Base-by-base conservation (phyloP, 1,140 invertebrate species). In the Chelonus insularis region DNA sequence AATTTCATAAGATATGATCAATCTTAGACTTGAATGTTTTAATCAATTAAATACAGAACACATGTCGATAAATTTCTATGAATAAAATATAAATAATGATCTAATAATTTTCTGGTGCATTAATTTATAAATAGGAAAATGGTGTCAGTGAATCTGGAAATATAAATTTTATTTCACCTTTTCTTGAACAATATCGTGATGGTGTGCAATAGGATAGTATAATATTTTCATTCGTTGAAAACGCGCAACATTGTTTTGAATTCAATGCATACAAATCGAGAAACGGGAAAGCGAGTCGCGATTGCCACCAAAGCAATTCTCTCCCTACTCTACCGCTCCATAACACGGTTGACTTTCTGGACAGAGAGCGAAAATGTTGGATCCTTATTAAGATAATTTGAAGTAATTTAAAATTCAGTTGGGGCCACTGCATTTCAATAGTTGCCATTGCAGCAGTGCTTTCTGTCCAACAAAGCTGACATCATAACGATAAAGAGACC, bases 341-440 rank as follows among this genome's bases (percentile, higher is more conserved):
- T 34, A 34, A 12, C 7, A 34, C 55, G 12, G 32, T 45, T 58
- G 32, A 37, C 16, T 48, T 12, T 14, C 14, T 8, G 32, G 23
- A 32, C 54, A 43, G 23, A 21, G 43, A 8, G 25, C 54, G 56
- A 16, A 52, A 59, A 63, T 51, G 66, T 50, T 39, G 67, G 67
- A 69, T 69, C 43, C 67, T 69, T 67, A 69, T 69, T 69, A 69
- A 69, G 67, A 69, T 69, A 67, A 69, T 69, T 69, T 60, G 48
- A 60, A 60, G 51, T 69, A 67, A 67, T 69, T 67, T 67, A 67
- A 69, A 69, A 69, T 66, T 69, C 62, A 68, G 64, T 64, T 20
- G 52, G 51, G 57, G 39, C 60, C 65, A 67, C 60, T 64, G 67
- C 64, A 69, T 69, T 69, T 64, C 64, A 69, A 69, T 69, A 50